Base-by-base conservation (phyloP, 2,888 invertebrate genomes). In the Psylliodes chrysocephalus region DNA sequence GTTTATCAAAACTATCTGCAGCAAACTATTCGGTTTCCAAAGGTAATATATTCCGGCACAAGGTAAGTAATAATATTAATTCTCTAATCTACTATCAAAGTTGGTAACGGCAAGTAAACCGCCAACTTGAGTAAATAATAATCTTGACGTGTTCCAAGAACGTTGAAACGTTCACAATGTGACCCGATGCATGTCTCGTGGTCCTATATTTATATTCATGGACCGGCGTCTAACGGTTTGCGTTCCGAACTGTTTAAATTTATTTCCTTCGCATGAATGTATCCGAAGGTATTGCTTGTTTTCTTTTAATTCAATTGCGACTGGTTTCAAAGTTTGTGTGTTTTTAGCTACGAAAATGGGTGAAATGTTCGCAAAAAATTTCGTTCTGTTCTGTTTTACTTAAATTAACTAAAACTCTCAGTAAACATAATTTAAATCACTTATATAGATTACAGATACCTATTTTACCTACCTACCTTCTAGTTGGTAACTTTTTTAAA, bases 131-230 rank as follows among this genome's bases (percentile, higher is more conserved):
- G 44, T 44, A 44, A 44, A 44, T 44, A 49, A 49, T 49, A 49
- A 49, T 49, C 28, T 28, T 49, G 49, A 49, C 49, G 49, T 49
- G 49, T 14, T 25, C 49, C 25, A 49, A 25, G 49, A 49, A 49
- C 49, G 28, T 49, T 49, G 25, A 49, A 49, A 49, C 15, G 25
- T 28, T 10, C 25, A 49, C 49, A 49, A 28, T 49, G 49, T 25
- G 22, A 49, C 49, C 22, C 22, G 49, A 25, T 49, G 35, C 53
- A 54, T 44, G 60, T 60, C 60, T 60, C 53, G 33, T 53, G 53
- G 54, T 33, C 60, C 60, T 52, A 30, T 53, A 60, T 60, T 60
- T 54, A 60, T 53, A 60, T 60, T 60, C 60, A 60, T 60, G 60
- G 60, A 60, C 60, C 51, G 44, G 28, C 46, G 52, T 60, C 60